Base-by-base conservation (phyloP, 1,140 invertebrate species). In the Orchesella cincta region DNA sequence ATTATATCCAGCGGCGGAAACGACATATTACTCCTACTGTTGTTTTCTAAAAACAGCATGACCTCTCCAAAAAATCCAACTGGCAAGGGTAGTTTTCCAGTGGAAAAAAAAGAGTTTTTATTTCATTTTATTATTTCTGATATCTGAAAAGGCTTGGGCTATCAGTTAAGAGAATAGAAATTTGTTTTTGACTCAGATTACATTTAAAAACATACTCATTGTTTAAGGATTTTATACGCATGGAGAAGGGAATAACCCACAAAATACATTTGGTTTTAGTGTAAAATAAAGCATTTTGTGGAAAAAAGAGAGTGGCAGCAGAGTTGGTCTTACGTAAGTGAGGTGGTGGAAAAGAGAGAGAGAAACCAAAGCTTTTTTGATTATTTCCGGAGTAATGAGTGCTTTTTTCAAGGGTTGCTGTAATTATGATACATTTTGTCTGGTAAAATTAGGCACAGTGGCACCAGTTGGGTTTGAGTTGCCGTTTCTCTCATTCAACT, bases 341-440 rank as follows among this genome's bases (percentile, higher is more conserved):
- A 67, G 29, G 62, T 67, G 3, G 62, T 26, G 39, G 26, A 67
- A 67, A 67, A 67, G 5, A 67, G 62, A 29, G 62, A 67, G 33
- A 67, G n/a, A n/a, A n/a, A n/a, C n/a, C 23, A 62, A 8, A 26
- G 8, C 8, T 62, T 62, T 62, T 67, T 67, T 67, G 62, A 67
- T 67, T 67, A 67, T 67, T 67, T 67, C 62, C 62, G 62, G 62
- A 67, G 62, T 67, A 67, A 67, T 67, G 62, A 67, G 62, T 67
- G 62, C 62, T 67, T 67, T 67, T 57, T 67, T 67, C 62, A 67
- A 67, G 62, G 62, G 62, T 67, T 67, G 26, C 62, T 67, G 62
- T 67, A 67, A 67, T 67, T 67, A 67, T 67, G 62, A 67, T 67
- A 67, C 62, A 67, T 67, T 67, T 67, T 67, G 62, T 67, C 62